Evolutionary conservation across 2,888 invertebrate species (phyloP), one percentile per base, ranked within the genome.

Genomic region (Julus scanicus): DNA sequence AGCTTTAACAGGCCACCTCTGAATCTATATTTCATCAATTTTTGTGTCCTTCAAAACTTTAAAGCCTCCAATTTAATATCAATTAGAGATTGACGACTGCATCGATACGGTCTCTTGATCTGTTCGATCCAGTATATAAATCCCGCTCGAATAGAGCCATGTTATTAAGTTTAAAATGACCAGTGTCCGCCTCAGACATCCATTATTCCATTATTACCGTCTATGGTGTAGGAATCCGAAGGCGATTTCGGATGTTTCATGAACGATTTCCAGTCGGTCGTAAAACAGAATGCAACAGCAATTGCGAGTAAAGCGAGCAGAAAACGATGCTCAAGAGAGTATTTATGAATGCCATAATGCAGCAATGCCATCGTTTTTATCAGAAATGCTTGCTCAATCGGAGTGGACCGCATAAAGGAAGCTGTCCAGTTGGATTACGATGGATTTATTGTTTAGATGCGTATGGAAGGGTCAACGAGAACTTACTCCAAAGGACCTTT

Each of bases 251-350:
- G 57, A 63, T 63, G 57, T 84, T 84, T 84, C 84, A 84, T 84
- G 84, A 84, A 84, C 84, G 84, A 84, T 84, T 84, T 84, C 84
- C 84, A 84, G 84, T 84, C 48, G 86, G 48, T 86, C 86, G 48
- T 86, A 86, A 86, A 86, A 86, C 39, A 40, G 84, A 84, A n/a
- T n/a, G 84, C 84, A 84, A 84, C 84, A 86, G 48, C 37, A 48
- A 86, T 86, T 49, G 86, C 53, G 86, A 86, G 86, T 48, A 86
- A 86, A 86, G 86, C 86, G 86, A 86, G 86, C 86, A 86, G 86
- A 86, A 86, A 86, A 86, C 53, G 86, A 86, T 48, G 53, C 86
- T 86, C 86, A 86, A 86, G 86, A 86, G 86, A 48, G 86, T 49
- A 86, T 86, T 86, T 86, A 49, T 86, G 86, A 86, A 44, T 86